These are phyloP conservation scores for Galaxias olidus DNA, from an alignment of 2,797 vertebrate genomes.

Conservation along the genomic window DNA sequence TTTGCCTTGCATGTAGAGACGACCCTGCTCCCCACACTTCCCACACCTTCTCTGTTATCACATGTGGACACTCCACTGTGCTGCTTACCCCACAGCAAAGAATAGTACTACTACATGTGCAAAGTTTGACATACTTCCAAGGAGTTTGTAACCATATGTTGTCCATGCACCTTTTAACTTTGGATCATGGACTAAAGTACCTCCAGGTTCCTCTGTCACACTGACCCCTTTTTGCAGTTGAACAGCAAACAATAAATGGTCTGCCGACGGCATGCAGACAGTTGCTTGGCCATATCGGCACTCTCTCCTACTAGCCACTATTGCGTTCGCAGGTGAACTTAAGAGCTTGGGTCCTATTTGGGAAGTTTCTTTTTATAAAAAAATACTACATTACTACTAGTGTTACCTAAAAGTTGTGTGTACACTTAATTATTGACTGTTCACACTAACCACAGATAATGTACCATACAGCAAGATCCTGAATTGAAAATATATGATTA, in stretches of 20 bases:
- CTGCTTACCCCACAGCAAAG: slow-evolving; percentile 28
- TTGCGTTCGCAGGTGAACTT: slow-evolving; percentile 55
- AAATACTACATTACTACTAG: slow-evolving; percentile 59
- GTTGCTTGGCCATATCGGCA: slow-evolving; percentile 40
- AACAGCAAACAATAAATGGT: slow-evolving; percentile 31
- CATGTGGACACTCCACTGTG: slow-evolving; percentile 16
- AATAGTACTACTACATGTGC: slow-evolving; percentile 20
- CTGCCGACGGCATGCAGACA: slow-evolving; percentile 41
- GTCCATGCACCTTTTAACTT: slow-evolving; percentile 3
- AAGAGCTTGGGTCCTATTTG: slow-evolving; percentile 46
- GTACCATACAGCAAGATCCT: too few species aligned
- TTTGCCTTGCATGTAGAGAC: slow-evolving; percentile 47
- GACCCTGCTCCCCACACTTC: slow-evolving; percentile 8
- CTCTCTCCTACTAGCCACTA: slow-evolving; percentile 6
- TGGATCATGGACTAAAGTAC: slow-evolving; percentile 18
- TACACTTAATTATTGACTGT: slow-evolving; percentile 35
- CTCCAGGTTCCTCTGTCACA: slow-evolving; percentile 3
- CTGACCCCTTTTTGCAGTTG: background rate
- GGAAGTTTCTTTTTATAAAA: slow-evolving; percentile 14
- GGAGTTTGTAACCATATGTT: slow-evolving; percentile 10
- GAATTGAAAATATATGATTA: too few species aligned
- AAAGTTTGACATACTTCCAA: slow-evolving; percentile 16
- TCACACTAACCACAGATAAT: slow-evolving; percentile 36
- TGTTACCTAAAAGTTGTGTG: slow-evolving; percentile 43
- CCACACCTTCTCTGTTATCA: background rate